phyloP scores from a whole-genome alignment of 2,797 vertebrate species.

The Buphagus erythrorhynchus region DNA sequence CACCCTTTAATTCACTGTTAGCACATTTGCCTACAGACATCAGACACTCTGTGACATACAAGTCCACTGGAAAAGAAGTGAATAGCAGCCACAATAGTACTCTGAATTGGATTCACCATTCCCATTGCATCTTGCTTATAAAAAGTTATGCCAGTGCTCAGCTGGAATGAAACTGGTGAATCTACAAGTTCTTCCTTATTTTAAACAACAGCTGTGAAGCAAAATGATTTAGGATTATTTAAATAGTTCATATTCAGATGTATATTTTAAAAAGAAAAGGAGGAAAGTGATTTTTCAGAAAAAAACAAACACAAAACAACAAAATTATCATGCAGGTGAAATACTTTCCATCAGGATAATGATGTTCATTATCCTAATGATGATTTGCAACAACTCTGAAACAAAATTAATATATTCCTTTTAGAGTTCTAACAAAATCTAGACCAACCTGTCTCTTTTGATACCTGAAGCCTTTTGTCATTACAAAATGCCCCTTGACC shows the following conservation, averaged over 20 bases:
- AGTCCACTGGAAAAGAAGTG: background rate
- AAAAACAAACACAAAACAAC: slow-evolving; percentile 56
- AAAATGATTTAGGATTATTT: background rate
- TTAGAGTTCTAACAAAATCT: slow-evolving; percentile 52
- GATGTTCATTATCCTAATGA: slow-evolving; percentile 63
- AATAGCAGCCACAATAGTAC: background rate
- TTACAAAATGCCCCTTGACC: slow-evolving; percentile 89
- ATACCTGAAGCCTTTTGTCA: slow-evolving; percentile 83
- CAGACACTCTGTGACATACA: background rate
- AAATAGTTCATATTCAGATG: background rate
- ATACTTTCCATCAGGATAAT: slow-evolving; percentile 45
- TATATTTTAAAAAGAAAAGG: background rate
- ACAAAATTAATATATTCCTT: slow-evolving; percentile 61
- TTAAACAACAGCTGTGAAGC: background rate
- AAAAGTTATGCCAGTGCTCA: background rate
- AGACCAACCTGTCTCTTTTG: slow-evolving; percentile 84
- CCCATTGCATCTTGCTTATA: background rate
- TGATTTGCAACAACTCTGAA: slow-evolving; percentile 53
- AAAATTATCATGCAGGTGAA: slow-evolving; percentile 46
- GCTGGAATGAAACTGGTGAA: slow-evolving; percentile 60
- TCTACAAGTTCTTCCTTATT: background rate
- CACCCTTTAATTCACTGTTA: background rate
- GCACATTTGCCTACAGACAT: background rate
- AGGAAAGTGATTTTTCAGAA: slow-evolving; percentile 32
- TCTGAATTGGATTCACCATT: slow-evolving; percentile 47